Evolutionary conservation across 2,113 vertebrate genomes (phyloP), one percentile per base, ranked within the genome.

Genomic region (Psophia crepitans): DNA sequence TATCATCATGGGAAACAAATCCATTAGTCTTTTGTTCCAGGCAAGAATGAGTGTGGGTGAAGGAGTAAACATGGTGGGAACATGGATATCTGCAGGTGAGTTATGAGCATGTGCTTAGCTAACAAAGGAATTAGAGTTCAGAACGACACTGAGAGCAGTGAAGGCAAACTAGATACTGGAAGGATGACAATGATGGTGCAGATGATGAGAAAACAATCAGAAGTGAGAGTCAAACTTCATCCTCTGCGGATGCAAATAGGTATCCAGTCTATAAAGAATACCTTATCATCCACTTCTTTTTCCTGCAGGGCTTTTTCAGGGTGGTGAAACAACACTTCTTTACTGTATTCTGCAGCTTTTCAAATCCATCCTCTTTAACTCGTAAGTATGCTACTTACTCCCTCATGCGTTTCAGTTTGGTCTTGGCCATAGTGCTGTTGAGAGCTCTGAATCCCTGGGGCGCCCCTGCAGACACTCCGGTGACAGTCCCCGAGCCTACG

Each of bases 401-500:
- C 86, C 90, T 98, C 96, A 98, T 97, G 93, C 3, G 92, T 41
- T 97, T 97, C 95, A 98, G 82, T 90, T 91, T 98, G 90, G 97
- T 97, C 90, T 95, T 71, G 44, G 98, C 97, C 97, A 96, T 97
- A 5, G 82, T 78, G 11, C 78, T 94, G 96, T 97, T 98, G 96
- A 98, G 93, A 84, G 82, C 20, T 51, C 95, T 86, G 39, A 90
- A 87, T 97, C 71, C 87, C 41, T 49, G 91, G 39, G 89, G 69
- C 20, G 11, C 7, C 28, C 71, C 92, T 92, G 94, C 92, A 94
- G 94, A 96, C 82, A 48, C 24, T 22, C 82, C 4, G 89, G 88
- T 96, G 91, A 95, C 63, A 60, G 97, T 98, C 86, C 76, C 87
- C 0, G 96, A 95, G 82, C 96, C 98, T 99, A 90, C 81, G 98